Base-by-base conservation (phyloP, 37 sponge, comb jelly and placozoan species). In the Mnemiopsis leidyi region DNA sequence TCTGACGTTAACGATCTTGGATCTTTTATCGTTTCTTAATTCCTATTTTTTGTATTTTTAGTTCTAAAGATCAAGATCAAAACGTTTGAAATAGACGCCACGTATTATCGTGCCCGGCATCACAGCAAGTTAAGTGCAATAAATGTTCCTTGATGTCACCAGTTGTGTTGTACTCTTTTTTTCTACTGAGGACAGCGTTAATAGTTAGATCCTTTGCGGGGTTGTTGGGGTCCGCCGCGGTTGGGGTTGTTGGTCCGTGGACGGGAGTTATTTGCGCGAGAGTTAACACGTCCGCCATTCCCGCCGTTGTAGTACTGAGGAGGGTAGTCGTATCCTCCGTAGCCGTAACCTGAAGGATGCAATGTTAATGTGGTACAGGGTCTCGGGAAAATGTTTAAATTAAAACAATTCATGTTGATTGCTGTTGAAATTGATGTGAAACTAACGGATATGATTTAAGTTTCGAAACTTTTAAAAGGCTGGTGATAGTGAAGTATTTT, bases 321-420 rank as follows among this genome's bases (percentile, higher is more conserved):
- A 26, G 32, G 90, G 29, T 38, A 40, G 40, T 85, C 40, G 61
- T 85, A 38, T 28, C 90, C 90, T 21, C 61, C 40, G 29, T 40
- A 85, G 26, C 90, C 90, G 61, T 85, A 85, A 39, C 90, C 90
- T 85, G 79, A 85, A 23, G 36, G 36, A 79, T 67, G n/a, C n/a
- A n/a, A n/a, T n/a, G n/a, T n/a, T n/a, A n/a, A n/a, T n/a, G n/a
- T n/a, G n/a, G n/a, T n/a, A n/a, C n/a, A n/a, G n/a, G n/a, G n/a
- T n/a, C n/a, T n/a, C n/a, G n/a, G n/a, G n/a, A n/a, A n/a, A n/a
- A n/a, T n/a, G n/a, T n/a, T n/a, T n/a, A n/a, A n/a, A n/a, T n/a
- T n/a, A n/a, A n/a, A n/a, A n/a, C n/a, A n/a, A n/a, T n/a, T n/a
- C n/a, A n/a, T n/a, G n/a, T n/a, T n/a, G n/a, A n/a, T n/a, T n/a